Percentiles rank a stretch among this genome's conserved stretches.
Conservation (phyloP, 2,888 invertebrate genomes). For the Sinelater perroti region DNA sequence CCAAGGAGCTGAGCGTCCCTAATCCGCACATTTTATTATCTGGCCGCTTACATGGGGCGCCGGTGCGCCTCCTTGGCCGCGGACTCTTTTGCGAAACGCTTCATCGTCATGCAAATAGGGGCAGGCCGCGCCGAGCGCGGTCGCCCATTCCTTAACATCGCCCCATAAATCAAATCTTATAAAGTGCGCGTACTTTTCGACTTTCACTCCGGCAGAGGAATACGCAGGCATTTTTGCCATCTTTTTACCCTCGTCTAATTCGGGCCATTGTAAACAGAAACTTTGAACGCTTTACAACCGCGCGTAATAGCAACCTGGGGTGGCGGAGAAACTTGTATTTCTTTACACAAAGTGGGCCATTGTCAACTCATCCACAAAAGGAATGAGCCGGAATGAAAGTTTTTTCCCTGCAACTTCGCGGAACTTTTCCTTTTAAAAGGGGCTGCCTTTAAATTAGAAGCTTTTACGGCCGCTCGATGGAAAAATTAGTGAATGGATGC, state of each 20-base stretch:
- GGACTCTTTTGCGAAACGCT: no score
- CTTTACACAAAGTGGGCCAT: constrained; percentile 39
- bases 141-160: constrained; percentile 8
- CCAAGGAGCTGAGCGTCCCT: background rate
- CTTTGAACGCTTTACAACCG: constrained; percentile 47
- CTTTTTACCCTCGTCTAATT: constrained; percentile 53
- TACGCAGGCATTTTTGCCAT: constrained; percentile 50
- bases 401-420: constrained; percentile 30
- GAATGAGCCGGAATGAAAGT: constrained; percentile 41
- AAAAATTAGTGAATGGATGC: background rate
- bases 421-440: constrained; percentile 28
- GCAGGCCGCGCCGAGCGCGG: constrained; percentile 5
- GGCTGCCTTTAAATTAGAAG: constrained; percentile 23
- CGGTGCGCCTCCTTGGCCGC: no score
- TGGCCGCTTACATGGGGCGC: no score
- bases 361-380: constrained; percentile 39
- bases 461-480: constrained; percentile 10
- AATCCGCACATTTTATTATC: background rate
- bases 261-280: constrained; percentile 54
- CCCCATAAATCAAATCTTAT: constrained; percentile 59
- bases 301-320: constrained; percentile 42
- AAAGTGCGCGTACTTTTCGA: constrained; percentile 55
- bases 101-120: constrained; percentile 17
- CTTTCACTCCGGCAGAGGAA: constrained; percentile 54
- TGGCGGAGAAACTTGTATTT: constrained; percentile 37